These are phyloP conservation scores for Mormyrus iriodes DNA, from an alignment of 2,113 vertebrate species.

Conservation along the genomic window DNA sequence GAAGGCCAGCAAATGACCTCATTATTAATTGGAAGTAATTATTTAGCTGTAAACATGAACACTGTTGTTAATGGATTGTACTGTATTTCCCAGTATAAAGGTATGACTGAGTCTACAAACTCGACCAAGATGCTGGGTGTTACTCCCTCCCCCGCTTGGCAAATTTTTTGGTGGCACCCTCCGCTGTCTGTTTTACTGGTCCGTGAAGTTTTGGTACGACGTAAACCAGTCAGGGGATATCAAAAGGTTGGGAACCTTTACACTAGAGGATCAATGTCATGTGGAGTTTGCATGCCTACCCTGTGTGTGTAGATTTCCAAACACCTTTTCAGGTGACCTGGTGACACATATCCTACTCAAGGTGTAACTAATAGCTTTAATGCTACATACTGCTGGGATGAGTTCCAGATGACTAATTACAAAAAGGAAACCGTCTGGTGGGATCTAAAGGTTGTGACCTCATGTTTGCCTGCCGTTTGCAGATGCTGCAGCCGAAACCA, in stretches of 20 bases:
- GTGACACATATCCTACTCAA: neutral
- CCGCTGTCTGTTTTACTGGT: neutral
- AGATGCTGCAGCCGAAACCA: conserved; percentile 58
- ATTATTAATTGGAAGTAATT: neutral
- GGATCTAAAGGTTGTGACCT: neutral
- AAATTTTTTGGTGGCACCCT: neutral
- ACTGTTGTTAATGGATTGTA: neutral
- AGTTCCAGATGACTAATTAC: neutral
- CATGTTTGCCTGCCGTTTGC: neutral
- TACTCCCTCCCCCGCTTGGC: neutral
- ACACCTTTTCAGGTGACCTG: neutral
- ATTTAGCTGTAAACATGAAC: neutral
- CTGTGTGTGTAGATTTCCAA: neutral
- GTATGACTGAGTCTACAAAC: neutral
- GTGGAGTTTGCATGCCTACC: neutral
- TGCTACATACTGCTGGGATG: neutral
- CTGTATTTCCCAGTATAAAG: neutral
- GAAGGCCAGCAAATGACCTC: neutral
- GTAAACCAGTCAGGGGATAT: neutral
- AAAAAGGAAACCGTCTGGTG: neutral
- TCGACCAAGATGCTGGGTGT: neutral
- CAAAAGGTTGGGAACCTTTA: neutral
- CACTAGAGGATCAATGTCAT: neutral
- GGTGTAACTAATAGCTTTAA: neutral
- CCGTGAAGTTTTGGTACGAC: neutral